Evolutionary conservation across 2,113 vertebrate genomes (phyloP), one percentile per base, ranked within the genome.

Genomic region (Nannospalax galili): DNA sequence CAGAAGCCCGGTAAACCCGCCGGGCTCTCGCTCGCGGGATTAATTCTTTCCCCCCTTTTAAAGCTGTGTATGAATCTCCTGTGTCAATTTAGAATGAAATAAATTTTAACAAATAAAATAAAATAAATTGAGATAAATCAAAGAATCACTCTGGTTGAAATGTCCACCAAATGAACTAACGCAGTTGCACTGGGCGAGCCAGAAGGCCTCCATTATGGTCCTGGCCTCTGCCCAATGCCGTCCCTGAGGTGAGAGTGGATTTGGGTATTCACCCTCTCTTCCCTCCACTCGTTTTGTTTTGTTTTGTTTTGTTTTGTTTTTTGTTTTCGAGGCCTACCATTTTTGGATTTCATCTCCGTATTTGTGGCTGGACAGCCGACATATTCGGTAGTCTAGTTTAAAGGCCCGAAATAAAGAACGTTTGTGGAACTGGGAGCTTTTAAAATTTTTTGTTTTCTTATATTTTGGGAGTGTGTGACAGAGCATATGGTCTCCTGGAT

Each of bases 101-200:
- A 28, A n/a, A 80, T 96, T 90, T 62, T 75, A 77, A 73, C 17
- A 67, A 64, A 75, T 35, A 69, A 95, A 89, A 73, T 82, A 82
- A 42, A 94, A 92, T 62, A 88, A 87, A 65, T 84, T n/a, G 40
- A 89, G 95, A 90, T 77, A 87, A 96, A 90, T 32, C 14, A 86
- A 77, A 16, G 10, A 52, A 67, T 5, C 82, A 84, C 15, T 64
- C 67, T 90, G 40, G 84, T 10, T 1, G n/a, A 84, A 94, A 37
- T 65, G 52, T 90, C 72, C 72, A 78, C 75, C 4, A 16, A 70
- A 35, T 1, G 6, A 86, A 82, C 52, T 1, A 1, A 20, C 69
- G 1, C 1, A 4, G 37, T 58, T 45, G 28, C 62, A 0, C 40
- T 11, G 45, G 48, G 42, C 3, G 0, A 14, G 20, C 48, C 2